phyloP scores from a whole-genome alignment of 2,113 vertebrate species.

The Brachypteracias leptosomus region DNA sequence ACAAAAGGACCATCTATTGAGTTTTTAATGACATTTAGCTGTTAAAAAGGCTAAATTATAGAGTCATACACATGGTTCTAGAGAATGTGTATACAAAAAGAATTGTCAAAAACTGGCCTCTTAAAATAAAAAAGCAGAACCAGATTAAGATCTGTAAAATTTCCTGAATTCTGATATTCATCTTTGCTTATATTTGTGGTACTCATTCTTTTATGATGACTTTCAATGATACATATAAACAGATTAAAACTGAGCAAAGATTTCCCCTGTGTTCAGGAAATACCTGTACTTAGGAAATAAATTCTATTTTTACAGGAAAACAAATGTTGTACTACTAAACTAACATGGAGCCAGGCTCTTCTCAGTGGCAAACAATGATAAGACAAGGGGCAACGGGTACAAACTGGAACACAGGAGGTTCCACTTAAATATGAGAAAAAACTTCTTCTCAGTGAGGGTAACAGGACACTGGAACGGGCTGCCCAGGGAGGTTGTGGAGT shows the following conservation, averaged over 20 bases:
- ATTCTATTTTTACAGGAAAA: neutral
- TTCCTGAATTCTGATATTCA: neutral
- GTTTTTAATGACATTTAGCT: neutral
- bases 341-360: too few relatives aligned
- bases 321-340: neutral
- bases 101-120: neutral
- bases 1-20: neutral
- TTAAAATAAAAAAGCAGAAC: neutral
- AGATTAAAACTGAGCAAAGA: neutral
- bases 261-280: neutral
- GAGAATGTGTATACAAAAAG: neutral
- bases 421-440: too few relatives aligned
- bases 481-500: too few relatives aligned
- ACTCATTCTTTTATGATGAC: neutral
- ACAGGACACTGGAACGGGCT: too few relatives aligned
- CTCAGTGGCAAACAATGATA: too few relatives aligned
- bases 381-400: too few relatives aligned
- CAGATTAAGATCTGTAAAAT: neutral
- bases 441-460: too few relatives aligned
- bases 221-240: neutral
- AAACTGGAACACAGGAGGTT: too few relatives aligned
- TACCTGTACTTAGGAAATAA: neutral
- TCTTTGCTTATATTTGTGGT: neutral
- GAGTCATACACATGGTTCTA: neutral
- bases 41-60: neutral